Base-by-base conservation (phyloP, 2,888 invertebrate species). In the Idaea biselata region DNA sequence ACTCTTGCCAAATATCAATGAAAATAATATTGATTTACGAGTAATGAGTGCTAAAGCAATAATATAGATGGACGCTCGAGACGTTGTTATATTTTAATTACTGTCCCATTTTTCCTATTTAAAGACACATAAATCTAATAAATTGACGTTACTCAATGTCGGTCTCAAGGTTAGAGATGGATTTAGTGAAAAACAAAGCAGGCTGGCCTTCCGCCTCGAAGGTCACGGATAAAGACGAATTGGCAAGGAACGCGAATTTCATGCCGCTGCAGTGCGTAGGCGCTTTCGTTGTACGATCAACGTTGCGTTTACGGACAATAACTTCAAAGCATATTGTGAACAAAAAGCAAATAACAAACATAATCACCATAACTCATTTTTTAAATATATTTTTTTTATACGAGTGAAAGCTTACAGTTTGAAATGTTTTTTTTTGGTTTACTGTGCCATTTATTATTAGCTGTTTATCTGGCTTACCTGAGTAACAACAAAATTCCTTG, bases 181-280 rank as follows among this genome's bases (percentile, higher is more conserved):
- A 60, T 60, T 18, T 58, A 44, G 18, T 61, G 64, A 60, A 68
- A 69, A 68, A 69, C 63, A 64, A 70, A 72, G 65, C 63, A 33
- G 60, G 61, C 18, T 56, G 60, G 59, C 66, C 62, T 62, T 63
- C 55, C 64, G 63, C 59, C 44, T 44, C 32, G 69, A 71, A 71
- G 71, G 71, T 70, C 64, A 63, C 54, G 64, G 61, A 60, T 68
- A 70, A 31, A 58, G 16, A 33, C 59, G 61, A 70, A 69, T 73
- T 73, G 73, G 73, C 70, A 73, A 58, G 60, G 55, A 55, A 44
- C 55, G 68, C 64, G 63, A 66, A 62, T 62, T 18, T 61, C 67
- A 65, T 59, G 59, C 53, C 44, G 18, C 25, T 25, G 25, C 5
- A 31, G 60, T n/a, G 32, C 55, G 65, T 65, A 62, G 65, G 64